Percentiles rank a stretch among this genome's conserved stretches.
phyloP scores from a whole-genome alignment of 2,888 invertebrate genomes.

The Macropis europaea region DNA sequence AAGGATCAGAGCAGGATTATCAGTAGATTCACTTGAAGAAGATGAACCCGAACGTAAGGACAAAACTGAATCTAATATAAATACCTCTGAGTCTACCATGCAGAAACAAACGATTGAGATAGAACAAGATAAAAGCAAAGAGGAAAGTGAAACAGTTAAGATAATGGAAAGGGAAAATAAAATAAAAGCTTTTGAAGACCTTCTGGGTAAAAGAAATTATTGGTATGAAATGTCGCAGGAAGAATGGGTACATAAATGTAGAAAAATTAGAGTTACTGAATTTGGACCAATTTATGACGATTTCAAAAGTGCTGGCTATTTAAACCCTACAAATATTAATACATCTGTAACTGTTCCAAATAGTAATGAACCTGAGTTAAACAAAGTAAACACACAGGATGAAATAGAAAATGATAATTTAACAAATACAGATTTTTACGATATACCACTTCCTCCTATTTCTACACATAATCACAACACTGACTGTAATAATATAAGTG shows the following conservation, averaged over 20 bases:
- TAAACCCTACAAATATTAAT: slow-evolving; percentile 10
- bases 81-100: neutral
- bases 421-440: slow-evolving; percentile 13
- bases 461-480: neutral
- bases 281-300: slow-evolving; percentile 86
- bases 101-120: neutral
- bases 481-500: neutral
- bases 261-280: slow-evolving; percentile 86
- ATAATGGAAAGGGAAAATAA: slow-evolving; percentile 72
- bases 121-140: slow-evolving; percentile 47
- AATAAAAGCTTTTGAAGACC: slow-evolving; percentile 73
- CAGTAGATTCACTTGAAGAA: slow-evolving; percentile 81
- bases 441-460: slow-evolving; percentile 29
- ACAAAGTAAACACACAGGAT: neutral
- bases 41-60: slow-evolving; percentile 67
- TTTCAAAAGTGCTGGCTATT: slow-evolving; percentile 62
- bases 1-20: slow-evolving; percentile 86
- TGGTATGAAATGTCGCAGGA: slow-evolving; percentile 87
- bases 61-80: slow-evolving; percentile 50
- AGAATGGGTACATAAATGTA: slow-evolving; percentile 88
- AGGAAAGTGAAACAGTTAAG: slow-evolving; percentile 59
- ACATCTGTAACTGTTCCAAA: neutral
- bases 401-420: neutral
- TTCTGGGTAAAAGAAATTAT: slow-evolving; percentile 79
- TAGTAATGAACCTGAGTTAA: neutral